Evolutionary conservation across 1,140 invertebrate genomes (phyloP), one percentile per base, ranked within the genome.

Genomic region (Triops longicaudatus): DNA sequence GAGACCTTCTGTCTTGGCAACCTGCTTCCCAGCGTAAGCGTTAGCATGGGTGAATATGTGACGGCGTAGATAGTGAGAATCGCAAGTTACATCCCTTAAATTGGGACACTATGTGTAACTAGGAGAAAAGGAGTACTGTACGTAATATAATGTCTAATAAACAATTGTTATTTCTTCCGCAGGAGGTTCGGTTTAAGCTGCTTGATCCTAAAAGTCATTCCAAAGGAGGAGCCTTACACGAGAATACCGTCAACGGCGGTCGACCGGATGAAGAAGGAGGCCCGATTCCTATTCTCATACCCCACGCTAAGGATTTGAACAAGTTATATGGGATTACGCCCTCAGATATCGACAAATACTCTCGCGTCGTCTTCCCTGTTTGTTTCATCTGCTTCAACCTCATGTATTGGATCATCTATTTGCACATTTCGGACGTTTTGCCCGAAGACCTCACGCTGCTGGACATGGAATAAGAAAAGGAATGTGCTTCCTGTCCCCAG

Each of bases 351-450:
- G 86, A 87, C 81, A 87, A 86, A 79, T 87, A 87, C 79, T 84
- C 83, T 37, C 80, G 86, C 73, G 84, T 86, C 44, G 85, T 87
- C 7, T 87, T 87, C 80, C 87, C 87, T 10, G 85, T 87, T 10
- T 85, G 85, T 80, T 87, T 87, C 81, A 82, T 87, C 22, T 85
- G 86, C 78, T 87, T 87, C 82, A 87, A 87, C 79, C 81, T 87
- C 26, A 85, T 86, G 83, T 87, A 87, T 79, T 87, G 87, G 87
- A 85, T 87, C 73, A 87, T 87, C 77, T 88, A 88, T 81, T 81
- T 87, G 74, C 84, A 87, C 81, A 86, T 88, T 77, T 86, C 84
- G n/a, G 84, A 84, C 79, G 81, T 84, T 22, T 76, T 82, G 9
- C 79, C 81, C 9, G 82, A 82, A 37, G 83, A 84, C 78, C 81